These are phyloP conservation scores for Rhopalosiphum padi DNA, from an alignment of 1,140 invertebrate species.

Conservation along the genomic window DNA sequence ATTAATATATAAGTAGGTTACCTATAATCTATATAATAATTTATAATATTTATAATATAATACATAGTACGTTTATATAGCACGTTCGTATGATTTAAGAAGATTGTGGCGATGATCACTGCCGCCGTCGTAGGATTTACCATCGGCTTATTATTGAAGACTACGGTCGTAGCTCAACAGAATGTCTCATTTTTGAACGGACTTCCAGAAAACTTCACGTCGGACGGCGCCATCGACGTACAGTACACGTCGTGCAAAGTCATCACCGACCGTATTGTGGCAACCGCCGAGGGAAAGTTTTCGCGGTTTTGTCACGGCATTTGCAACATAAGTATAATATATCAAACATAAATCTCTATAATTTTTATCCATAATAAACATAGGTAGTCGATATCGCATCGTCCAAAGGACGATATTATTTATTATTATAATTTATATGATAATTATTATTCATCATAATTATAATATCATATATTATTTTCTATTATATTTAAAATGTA, in stretches of 20 bases:
- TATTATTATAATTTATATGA: background rate
- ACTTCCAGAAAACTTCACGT: slow-evolving; percentile 9
- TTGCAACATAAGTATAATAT: slow-evolving; percentile 34
- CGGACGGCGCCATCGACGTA: slow-evolving; percentile 27
- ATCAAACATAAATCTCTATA: background rate
- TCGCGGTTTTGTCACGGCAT: slow-evolving; percentile 34
- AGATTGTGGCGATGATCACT: background rate
- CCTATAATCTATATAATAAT: background rate
- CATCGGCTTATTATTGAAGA: background rate
- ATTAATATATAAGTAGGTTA: background rate
- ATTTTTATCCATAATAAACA: background rate
- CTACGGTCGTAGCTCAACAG: background rate
- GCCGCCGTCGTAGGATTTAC: background rate
- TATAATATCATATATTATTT: background rate
- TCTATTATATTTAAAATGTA: background rate
- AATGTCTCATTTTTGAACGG: background rate
- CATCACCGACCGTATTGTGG: slow-evolving; percentile 44
- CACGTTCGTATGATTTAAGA: background rate
- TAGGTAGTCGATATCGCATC: background rate
- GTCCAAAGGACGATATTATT: background rate
- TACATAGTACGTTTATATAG: background rate
- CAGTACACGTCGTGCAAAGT: slow-evolving; percentile 47
- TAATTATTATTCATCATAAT: background rate
- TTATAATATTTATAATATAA: background rate
- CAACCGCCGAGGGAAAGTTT: slow-evolving; percentile 53